Conservation (phyloP, 2,113 vertebrate species). For the Bubalus kerabau region DNA sequence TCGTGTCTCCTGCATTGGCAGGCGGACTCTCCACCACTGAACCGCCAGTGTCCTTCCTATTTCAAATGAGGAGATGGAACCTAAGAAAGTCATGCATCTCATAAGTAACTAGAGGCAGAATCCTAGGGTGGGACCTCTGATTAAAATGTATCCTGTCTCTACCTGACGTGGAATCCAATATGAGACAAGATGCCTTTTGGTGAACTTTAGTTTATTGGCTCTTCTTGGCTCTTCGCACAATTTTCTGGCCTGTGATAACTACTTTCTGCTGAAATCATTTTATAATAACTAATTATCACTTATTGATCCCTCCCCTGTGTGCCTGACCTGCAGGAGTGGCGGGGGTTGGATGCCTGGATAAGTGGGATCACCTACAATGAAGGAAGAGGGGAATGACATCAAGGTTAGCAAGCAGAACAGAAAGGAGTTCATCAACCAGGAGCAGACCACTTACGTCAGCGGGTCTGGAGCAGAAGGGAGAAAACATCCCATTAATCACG, state of each 20-base stretch:
- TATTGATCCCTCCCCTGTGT: no score
- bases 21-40: background rate
- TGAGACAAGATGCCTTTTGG: background rate
- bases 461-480: background rate
- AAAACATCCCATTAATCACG: background rate
- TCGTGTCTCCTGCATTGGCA: background rate
- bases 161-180: fast-evolving
- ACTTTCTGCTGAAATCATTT: background rate
- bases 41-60: background rate
- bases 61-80: background rate
- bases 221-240: background rate
- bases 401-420: background rate
- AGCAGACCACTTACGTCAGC: background rate
- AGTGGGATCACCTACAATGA: background rate
- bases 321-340: fast-evolving
- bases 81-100: background rate
- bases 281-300: background rate
- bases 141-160: background rate
- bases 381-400: background rate
- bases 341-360: fast-evolving
- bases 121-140: fast-evolving
- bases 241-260: background rate
- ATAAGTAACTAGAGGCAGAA: fast-evolving
- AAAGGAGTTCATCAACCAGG: no score
- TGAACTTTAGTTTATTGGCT: background rate